These are phyloP conservation scores for Parus major DNA, from an alignment of 2,113 vertebrate genomes.

Conservation along the genomic window DNA sequence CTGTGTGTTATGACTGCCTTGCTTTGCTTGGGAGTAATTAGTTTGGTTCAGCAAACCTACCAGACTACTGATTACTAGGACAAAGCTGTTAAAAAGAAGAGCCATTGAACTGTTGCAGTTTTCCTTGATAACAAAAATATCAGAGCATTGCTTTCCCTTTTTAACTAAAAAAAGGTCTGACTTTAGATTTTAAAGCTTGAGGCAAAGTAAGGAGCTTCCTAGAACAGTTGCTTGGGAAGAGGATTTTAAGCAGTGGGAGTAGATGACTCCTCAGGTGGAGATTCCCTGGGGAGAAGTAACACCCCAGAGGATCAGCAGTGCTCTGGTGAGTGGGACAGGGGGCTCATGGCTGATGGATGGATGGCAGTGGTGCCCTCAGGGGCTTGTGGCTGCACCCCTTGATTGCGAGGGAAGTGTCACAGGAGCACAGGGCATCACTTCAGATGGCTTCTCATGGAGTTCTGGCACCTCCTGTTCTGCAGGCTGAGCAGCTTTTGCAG, in stretches of 20 bases:
- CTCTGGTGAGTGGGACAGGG: background rate
- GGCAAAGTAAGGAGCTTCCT: background rate
- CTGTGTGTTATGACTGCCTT: background rate
- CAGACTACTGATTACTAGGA: background rate
- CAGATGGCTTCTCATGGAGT: background rate
- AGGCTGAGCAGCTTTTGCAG: background rate
- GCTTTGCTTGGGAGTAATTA: background rate
- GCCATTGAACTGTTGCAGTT: background rate
- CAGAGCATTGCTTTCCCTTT: background rate
- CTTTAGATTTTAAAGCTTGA: background rate
- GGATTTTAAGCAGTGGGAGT: background rate
- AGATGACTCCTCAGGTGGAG: background rate
- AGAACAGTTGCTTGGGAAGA: background rate
- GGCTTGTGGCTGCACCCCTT: background rate
- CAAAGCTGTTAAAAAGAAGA: slow-evolving; percentile 27
- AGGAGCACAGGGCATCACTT: background rate
- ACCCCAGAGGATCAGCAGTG: background rate
- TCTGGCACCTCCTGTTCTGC: background rate
- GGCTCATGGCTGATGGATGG: background rate
- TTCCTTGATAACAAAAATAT: background rate
- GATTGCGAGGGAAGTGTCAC: background rate
- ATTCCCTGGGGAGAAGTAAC: background rate
- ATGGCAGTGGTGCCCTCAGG: background rate
- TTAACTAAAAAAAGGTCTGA: slow-evolving; percentile 1
- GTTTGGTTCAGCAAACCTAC: background rate